These are phyloP conservation scores for Fistularia commersonii DNA, from an alignment of 2,797 vertebrate genomes.

Conservation along the genomic window DNA sequence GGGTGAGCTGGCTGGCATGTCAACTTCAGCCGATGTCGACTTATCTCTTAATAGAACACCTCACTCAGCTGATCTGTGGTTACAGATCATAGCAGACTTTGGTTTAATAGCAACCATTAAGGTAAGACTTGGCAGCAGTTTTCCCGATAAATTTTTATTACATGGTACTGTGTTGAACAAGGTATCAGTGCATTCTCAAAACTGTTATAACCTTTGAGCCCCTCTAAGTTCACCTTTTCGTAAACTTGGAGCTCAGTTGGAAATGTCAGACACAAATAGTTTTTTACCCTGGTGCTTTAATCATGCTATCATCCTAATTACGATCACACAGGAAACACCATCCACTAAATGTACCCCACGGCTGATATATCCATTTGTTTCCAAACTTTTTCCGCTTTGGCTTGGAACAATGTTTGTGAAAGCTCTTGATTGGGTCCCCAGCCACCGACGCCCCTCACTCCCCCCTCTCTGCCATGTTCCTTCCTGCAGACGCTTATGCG, in stretches of 20 bases:
- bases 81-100: conserved; percentile 19
- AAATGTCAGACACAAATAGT: not conserved
- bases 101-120: too few relatives aligned
- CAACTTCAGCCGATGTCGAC: conserved; percentile 22
- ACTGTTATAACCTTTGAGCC: not conserved
- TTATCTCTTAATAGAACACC: conserved; percentile 9
- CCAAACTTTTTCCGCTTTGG: not conserved
- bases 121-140: conserved; percentile 17
- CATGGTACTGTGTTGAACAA: conserved; percentile 18
- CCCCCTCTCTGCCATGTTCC: too few relatives aligned
- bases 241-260: conserved; percentile 6
- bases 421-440: conserved; percentile 36
- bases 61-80: conserved; percentile 24
- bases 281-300: not conserved
- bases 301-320: conserved; percentile 10
- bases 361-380: conserved; percentile 16
- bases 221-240: not conserved
- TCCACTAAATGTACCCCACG: not conserved
- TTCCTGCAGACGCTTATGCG: too few relatives aligned
- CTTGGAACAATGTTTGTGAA: conserved; percentile 26
- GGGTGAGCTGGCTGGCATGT: conserved; percentile 12
- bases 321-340: conserved; percentile 1
- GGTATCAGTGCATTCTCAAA: not conserved
- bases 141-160: conserved; percentile 33
- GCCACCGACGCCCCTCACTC: too few relatives aligned